These are phyloP conservation scores for Napeogenes sylphis DNA, from an alignment of 2,888 invertebrate genomes.

Conservation along the genomic window DNA sequence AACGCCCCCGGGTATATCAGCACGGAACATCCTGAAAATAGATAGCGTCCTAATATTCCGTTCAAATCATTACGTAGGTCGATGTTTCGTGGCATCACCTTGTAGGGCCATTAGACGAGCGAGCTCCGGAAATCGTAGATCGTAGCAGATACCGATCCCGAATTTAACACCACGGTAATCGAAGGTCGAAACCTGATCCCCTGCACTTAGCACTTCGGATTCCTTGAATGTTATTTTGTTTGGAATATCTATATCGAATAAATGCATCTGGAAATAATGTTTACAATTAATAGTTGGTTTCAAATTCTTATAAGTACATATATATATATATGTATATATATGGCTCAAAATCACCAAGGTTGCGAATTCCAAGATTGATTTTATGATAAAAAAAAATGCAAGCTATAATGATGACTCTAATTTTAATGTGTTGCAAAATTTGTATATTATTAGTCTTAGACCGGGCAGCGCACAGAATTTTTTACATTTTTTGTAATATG, in stretches of 20 bases:
- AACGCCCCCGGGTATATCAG: slow-evolving; percentile 96
- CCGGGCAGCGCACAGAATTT: no score
- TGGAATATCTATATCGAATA: slow-evolving; percentile 97
- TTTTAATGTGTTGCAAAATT: no score
- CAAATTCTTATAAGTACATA: neutral
- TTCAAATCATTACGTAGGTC: no score
- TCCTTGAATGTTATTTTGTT: slow-evolving; percentile 95
- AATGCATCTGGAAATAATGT: slow-evolving; percentile 82
- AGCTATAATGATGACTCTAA: no score
- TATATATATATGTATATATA: no score
- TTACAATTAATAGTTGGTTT: neutral
- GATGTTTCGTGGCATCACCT: slow-evolving; percentile 45
- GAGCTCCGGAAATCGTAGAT: slow-evolving; percentile 94
- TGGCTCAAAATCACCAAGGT: no score
- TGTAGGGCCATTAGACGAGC: slow-evolving; percentile 83
- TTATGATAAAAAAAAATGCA: no score
- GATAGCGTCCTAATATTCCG: neutral
- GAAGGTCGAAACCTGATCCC: slow-evolving; percentile 85
- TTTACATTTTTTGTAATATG: no score
- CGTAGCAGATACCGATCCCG: slow-evolving; percentile 97
- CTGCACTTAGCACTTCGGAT: slow-evolving; percentile 88
- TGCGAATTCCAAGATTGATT: no score
- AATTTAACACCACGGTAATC: slow-evolving; percentile 83
- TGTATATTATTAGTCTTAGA: no score
- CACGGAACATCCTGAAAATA: slow-evolving; percentile 84